Percentiles rank a stretch among this genome's conserved stretches.
phyloP scores from a whole-genome alignment of 2,797 vertebrate species.

The Neomorphus geoffroyi region DNA sequence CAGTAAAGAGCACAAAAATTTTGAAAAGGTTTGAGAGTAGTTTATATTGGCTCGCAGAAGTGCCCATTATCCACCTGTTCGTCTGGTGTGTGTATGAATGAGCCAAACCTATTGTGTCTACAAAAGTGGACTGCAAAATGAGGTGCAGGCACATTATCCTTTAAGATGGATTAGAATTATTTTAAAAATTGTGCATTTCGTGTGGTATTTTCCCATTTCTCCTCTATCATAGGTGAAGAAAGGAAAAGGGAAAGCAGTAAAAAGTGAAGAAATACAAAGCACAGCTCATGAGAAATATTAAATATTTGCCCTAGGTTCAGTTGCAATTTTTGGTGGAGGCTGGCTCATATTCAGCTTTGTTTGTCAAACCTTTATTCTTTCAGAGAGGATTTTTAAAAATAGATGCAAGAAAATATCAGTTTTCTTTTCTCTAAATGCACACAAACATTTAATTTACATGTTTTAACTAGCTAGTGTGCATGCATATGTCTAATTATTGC shows the following conservation, averaged over 20 bases:
- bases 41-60: not conserved
- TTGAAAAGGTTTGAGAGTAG: not conserved
- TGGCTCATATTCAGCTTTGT: not conserved
- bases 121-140: not conserved
- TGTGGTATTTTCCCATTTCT: not conserved
- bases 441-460: not conserved
- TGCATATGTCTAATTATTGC: not conserved
- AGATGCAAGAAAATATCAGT: not conserved
- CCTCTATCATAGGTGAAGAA: not conserved
- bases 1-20: not conserved
- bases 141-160: not conserved
- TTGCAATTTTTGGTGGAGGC: not conserved
- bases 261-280: conserved; percentile 1
- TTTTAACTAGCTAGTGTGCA: not conserved
- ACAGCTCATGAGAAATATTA: not conserved
- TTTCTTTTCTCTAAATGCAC: not conserved
- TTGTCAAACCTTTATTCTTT: not conserved
- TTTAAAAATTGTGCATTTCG: not conserved
- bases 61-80: not conserved
- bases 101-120: not conserved
- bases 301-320: conserved; percentile 3
- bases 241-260: not conserved
- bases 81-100: not conserved
- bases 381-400: not conserved
- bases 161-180: not conserved